Base-by-base conservation (phyloP, 2,888 invertebrate species). In the Microplitis manilae region DNA sequence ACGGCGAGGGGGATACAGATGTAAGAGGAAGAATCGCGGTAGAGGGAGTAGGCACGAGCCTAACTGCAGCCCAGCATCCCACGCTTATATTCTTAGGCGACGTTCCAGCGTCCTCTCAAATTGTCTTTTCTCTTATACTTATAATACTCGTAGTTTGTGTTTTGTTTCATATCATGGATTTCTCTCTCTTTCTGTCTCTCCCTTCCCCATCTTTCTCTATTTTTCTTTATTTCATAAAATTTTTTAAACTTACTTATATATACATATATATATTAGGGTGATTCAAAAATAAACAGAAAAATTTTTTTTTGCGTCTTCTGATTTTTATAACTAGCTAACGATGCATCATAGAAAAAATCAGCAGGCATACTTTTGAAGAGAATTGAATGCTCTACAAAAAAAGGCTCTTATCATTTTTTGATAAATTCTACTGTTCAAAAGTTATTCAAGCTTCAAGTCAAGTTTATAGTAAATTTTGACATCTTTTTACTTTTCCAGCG, bases 1-100 rank as follows among this genome's bases (percentile, higher is more conserved):
- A 30, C 65, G 65, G 67, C 62, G 64, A 70, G 64, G 59, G 39
- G 65, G 70, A 13, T 20, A 39, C 30, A n/a, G 60, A 64, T 30
- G 60, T 30, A 7, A 61, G 70, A 20, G 40, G 76, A 65, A 30
- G 72, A 40, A 50, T 13, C 50, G 20, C 73, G 81, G 82, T 80
- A 81, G 85, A 83, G 86, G 86, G 87, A 86, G 85, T 84, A 86
- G 87, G 87, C 87, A 87, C 87, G 87, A 87, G 87, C 87, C 87
- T 86, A 87, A 87, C 87, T 87, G 87, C 87, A 86, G 85, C 83
- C 76, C 87, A 86, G 84, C 87, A 80, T 85, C 87, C 87, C 87
- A 87, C 87, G 87, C 87, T 84, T 77, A 64, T 73, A 68, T 68
- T 82, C 80, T 82, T 83, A 84, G 81, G 84, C 85, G 85, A 84